Percentiles rank a stretch among this genome's conserved stretches.
These are phyloP conservation scores for Pimpla rufipes DNA, from an alignment of 2,888 invertebrate species.

Conservation along the genomic window DNA sequence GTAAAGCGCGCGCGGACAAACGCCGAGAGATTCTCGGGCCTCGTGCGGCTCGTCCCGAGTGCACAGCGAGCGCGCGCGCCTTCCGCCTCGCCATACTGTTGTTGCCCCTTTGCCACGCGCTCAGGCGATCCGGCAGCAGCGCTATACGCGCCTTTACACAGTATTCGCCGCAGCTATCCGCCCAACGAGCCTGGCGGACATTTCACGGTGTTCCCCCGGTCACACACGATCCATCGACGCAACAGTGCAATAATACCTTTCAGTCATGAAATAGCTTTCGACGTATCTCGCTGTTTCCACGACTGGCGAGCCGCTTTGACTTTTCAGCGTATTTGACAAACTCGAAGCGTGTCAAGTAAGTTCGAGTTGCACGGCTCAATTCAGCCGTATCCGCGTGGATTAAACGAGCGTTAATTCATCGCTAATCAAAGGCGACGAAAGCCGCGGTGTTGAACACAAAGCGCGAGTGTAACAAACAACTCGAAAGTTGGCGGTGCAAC, in stretches of 20 bases:
- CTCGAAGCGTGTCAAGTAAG: too few relatives aligned
- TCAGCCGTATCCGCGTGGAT: too few relatives aligned
- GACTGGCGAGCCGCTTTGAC: too few relatives aligned
- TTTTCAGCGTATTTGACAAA: too few relatives aligned
- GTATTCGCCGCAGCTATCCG: too few relatives aligned
- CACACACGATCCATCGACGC: neutral
- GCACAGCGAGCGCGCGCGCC: neutral
- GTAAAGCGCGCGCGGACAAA: constrained; percentile 43
- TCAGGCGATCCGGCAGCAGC: neutral
- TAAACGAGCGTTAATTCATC: too few relatives aligned
- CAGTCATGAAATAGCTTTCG: neutral
- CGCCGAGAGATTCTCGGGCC: constrained; percentile 48
- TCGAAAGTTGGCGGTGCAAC: neutral
- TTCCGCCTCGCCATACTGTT: too few relatives aligned
- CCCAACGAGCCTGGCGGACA: too few relatives aligned
- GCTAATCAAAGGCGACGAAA: neutral
- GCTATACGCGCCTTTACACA: too few relatives aligned
- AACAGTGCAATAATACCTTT: neutral
- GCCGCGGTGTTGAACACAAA: neutral
- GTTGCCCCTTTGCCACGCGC: neutral
- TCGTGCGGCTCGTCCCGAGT: constrained; percentile 24
- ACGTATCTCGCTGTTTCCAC: too few relatives aligned
- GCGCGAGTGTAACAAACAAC: neutral
- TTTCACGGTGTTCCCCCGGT: neutral
- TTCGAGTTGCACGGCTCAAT: too few relatives aligned